Percentiles rank a stretch among this genome's conserved stretches.
These are phyloP conservation scores for Argyresthia goedartella DNA, from an alignment of 2,888 invertebrate genomes.

Conservation along the genomic window DNA sequence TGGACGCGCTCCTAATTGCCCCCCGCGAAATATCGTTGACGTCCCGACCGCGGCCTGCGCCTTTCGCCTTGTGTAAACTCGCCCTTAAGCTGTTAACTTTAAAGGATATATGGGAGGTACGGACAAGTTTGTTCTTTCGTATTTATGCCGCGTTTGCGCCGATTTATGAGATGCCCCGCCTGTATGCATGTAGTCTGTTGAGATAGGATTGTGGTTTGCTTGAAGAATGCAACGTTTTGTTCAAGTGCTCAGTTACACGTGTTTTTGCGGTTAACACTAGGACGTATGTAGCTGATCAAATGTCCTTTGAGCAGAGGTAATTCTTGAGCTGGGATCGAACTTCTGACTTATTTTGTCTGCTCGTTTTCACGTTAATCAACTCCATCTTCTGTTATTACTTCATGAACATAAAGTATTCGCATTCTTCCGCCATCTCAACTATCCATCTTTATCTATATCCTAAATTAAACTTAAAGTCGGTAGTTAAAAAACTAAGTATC, in stretches of 20 bases:
- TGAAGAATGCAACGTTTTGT: background rate
- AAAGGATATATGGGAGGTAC: constrained; percentile 6
- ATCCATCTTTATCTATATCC: too few species aligned
- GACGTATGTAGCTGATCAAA: background rate
- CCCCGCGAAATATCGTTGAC: constrained; percentile 36
- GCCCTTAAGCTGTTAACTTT: background rate
- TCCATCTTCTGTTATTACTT: too few species aligned
- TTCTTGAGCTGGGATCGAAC: too few species aligned
- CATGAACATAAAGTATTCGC: too few species aligned
- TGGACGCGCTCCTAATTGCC: constrained; percentile 39
- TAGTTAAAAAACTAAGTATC: too few species aligned
- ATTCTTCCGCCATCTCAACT: too few species aligned
- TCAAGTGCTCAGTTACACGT: background rate
- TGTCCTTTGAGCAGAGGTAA: background rate
- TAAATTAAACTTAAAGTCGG: too few species aligned
- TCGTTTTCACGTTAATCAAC: too few species aligned
- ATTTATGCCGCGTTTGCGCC: constrained; percentile 21
- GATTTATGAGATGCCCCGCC: constrained; percentile 31
- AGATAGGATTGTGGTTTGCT: constrained; percentile 20
- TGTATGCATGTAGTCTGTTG: constrained; percentile 21
- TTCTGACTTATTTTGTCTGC: too few species aligned
- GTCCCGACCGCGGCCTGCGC: constrained; percentile 17
- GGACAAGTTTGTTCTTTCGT: constrained; percentile 13
- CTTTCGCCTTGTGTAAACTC: background rate
- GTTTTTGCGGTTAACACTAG: background rate